These are phyloP conservation scores for Ichneumoninae sp. DNA, from an alignment of 2,888 invertebrate genomes.

Conservation along the genomic window DNA sequence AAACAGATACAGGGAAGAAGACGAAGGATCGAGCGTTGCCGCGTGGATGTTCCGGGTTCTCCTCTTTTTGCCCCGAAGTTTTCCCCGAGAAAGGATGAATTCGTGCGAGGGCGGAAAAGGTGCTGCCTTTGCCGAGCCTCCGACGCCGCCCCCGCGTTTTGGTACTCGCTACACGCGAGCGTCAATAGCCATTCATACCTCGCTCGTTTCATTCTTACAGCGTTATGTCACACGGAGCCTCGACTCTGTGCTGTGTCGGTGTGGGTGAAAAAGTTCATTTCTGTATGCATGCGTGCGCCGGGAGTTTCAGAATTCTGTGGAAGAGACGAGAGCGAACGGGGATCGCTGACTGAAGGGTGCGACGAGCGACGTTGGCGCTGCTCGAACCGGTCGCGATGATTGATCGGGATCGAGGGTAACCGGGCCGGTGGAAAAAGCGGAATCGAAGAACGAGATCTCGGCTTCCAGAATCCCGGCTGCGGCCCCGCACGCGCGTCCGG, in stretches of 20 bases:
- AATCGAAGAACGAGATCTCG: slow-evolving; percentile 48
- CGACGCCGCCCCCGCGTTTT: slow-evolving; percentile 67
- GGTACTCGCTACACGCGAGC: slow-evolving; percentile 28
- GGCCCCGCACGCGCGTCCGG: slow-evolving; percentile 52
- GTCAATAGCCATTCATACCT: slow-evolving; percentile 64
- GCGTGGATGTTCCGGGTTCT: slow-evolving; percentile 59
- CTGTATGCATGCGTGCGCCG: not conserved
- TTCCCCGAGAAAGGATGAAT: slow-evolving; percentile 73
- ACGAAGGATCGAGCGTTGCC: slow-evolving; percentile 59
- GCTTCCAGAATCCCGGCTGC: slow-evolving; percentile 5
- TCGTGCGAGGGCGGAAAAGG: slow-evolving; percentile 77
- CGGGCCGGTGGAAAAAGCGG: slow-evolving; percentile 60
- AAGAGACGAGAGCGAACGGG: not conserved
- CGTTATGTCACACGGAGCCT: slow-evolving; percentile 77
- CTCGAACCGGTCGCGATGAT: slow-evolving; percentile 52
- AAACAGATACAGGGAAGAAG: slow-evolving; percentile 35
- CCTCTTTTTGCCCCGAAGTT: slow-evolving; percentile 17
- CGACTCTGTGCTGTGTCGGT: not conserved
- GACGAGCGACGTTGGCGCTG: slow-evolving; percentile 28
- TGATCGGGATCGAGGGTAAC: slow-evolving; percentile 65
- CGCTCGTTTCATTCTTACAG: slow-evolving; percentile 65
- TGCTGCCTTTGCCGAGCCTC: slow-evolving; percentile 71
- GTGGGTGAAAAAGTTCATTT: slow-evolving; percentile 1
- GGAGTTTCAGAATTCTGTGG: slow-evolving; percentile 47
- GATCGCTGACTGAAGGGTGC: slow-evolving; percentile 48